A percentile compares a stretch with the other conserved stretches of the same genome.
Evolutionary conservation across 2,113 vertebrate species (phyloP).

Genomic region (Pollimyrus isidori): DNA sequence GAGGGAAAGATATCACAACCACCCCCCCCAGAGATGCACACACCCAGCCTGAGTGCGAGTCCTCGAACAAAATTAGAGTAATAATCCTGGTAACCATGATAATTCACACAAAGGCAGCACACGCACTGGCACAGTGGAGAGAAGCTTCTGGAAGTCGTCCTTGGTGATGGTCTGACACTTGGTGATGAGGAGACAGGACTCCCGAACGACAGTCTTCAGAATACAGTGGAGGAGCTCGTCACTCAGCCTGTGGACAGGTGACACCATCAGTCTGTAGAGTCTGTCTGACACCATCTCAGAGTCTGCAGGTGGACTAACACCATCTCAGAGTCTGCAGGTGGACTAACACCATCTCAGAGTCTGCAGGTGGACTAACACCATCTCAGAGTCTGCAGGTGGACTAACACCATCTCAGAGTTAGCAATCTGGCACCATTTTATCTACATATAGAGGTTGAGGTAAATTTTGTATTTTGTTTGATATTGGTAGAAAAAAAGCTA

Average conservation of each 20-base stretch:
- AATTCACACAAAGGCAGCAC: neutral
- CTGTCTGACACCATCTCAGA: neutral
- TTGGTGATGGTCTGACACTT: constrained; percentile 97
- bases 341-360: neutral
- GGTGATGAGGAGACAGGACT: constrained; percentile 96
- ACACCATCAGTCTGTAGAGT: neutral
- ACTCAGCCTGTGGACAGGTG: constrained; percentile 68
- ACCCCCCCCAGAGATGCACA: neutral
- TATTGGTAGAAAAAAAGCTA: constrained; percentile 43
- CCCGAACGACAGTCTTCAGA: constrained; percentile 93
- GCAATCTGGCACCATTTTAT: neutral
- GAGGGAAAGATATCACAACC: neutral
- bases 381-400: too few relatives aligned
- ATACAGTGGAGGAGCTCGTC: constrained; percentile 96
- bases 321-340: neutral
- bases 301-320: neutral
- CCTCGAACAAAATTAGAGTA: neutral
- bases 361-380: neutral
- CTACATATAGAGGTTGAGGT: constrained; percentile 47
- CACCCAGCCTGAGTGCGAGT: neutral
- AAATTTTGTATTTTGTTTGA: constrained; percentile 33
- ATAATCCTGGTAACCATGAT: neutral
- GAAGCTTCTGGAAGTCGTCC: constrained; percentile 96
- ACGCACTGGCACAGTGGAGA: constrained; percentile 95
- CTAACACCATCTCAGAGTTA: too few relatives aligned